Evolutionary conservation across 2,888 invertebrate genomes (phyloP).

Genomic region (Netelia inedita): DNA sequence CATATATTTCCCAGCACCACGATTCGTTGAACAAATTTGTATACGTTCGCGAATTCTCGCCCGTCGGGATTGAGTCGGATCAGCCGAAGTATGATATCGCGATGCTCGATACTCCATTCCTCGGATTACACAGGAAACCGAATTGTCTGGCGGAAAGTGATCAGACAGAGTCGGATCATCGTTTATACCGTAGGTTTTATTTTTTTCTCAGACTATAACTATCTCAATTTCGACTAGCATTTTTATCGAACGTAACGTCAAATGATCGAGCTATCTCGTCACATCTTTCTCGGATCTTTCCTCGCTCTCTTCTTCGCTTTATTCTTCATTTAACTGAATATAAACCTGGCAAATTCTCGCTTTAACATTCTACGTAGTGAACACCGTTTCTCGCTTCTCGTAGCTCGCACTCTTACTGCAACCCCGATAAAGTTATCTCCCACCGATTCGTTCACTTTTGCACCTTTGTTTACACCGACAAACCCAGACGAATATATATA

Average conservation of each 20-base stretch:
- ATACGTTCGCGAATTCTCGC: slow-evolving; percentile 27
- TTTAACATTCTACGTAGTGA: not conserved
- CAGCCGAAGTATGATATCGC: slow-evolving; percentile 13
- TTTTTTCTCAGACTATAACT: not conserved
- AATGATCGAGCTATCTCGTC: not conserved
- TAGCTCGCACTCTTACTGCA: slow-evolving; percentile 1
- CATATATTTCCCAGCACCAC: slow-evolving; percentile 14
- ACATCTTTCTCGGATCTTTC: slow-evolving; percentile 7
- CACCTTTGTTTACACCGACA: slow-evolving; percentile 60
- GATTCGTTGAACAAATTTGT: slow-evolving; percentile 57
- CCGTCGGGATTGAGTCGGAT: slow-evolving; percentile 12
- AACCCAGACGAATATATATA: not conserved
- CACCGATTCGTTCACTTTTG: slow-evolving; percentile 27
- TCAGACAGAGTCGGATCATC: not conserved
- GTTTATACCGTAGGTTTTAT: not conserved
- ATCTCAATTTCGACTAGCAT: not conserved
- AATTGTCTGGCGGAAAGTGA: not conserved
- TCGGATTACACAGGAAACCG: not conserved
- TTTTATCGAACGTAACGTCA: slow-evolving; percentile 10
- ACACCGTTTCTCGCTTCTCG: not conserved
- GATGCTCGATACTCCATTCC: not conserved
- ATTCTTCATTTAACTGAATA: slow-evolving; percentile 37
- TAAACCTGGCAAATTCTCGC: not conserved
- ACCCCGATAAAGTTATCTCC: slow-evolving; percentile 48
- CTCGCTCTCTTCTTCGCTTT: slow-evolving; percentile 14